Evolutionary conservation across 2,797 vertebrate genomes (phyloP), one percentile per base, ranked within the genome.

Genomic region (Sebastes paucispinis): DNA sequence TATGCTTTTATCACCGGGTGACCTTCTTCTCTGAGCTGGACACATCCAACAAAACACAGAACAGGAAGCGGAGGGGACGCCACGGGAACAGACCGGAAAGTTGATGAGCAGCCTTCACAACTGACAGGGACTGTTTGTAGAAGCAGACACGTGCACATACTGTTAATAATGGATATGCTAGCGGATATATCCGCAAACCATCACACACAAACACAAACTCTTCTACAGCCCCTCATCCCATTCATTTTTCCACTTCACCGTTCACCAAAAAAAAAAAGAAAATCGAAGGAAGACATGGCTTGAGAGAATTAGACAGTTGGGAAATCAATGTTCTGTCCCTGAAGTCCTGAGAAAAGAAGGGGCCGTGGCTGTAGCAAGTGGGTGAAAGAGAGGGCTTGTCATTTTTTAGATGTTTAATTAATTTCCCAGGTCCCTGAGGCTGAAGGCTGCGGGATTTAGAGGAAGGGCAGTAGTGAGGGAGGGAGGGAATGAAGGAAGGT

Each of bases 391-490:
- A 52, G 67, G 66, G 47, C 73, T 76, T 92, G 88, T 92, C 90
- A 90, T 92, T 88, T 92, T 82, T 82, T 73, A 79, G 81, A 89
- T 54, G 39, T 93, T 92, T 88, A 89, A 92, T 93, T 92, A 88
- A 91, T 92, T 90, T 92, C 58, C 58, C 36, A 14, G 64, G 47
- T 90, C 80, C 74, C 89, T 1, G 5, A 64, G 77, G 81, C 69
- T 57, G 59, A 75, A 70, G 74, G 80, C 67, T 74, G 32, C 3
- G 12, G 82, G 69, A 80, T 71, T 83, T 66, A 66, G 62, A 75
- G 81, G 66, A 60, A 73, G 73, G 67, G 50, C 34, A 65, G 18
- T 4, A 52, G 73, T 39, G 31, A 76, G 27, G 6, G 67, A 70
- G 27, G 36, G 67, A 50, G 9, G 18, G 24, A 62, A 22, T 58